Conservation (phyloP, 92 coral and sea anemone genomes). For the Phenganax stokvisi region DNA sequence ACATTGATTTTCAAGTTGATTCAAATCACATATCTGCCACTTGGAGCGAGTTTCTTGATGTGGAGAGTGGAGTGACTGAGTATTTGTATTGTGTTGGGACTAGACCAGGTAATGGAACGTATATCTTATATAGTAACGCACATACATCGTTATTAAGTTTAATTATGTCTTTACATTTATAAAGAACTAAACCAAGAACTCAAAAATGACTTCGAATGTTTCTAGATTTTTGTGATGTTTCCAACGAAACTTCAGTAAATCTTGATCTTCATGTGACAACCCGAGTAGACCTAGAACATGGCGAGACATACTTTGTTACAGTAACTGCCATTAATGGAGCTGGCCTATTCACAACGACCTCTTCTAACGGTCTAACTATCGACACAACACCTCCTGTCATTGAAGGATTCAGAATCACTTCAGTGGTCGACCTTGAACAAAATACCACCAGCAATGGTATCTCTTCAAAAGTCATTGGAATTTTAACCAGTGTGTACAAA, state of each 20-base stretch:
- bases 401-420: constrained; percentile 37
- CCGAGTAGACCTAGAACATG: constrained; percentile 51
- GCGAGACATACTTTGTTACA: constrained; percentile 64
- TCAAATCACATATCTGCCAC: constrained; percentile 52
- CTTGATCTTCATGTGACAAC: constrained; percentile 45
- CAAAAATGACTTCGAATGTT: not conserved
- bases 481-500: not conserved
- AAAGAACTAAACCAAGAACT: not conserved
- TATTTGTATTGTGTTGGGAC: constrained; percentile 80
- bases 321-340: constrained; percentile 85
- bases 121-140: not conserved
- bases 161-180: too few relatives aligned
- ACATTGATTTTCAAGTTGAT: constrained; percentile 63
- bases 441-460: not conserved
- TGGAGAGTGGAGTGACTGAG: constrained; percentile 67
- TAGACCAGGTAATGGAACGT: constrained; percentile 57
- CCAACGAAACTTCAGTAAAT: constrained; percentile 51
- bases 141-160: too few relatives aligned
- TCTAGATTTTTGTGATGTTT: constrained; percentile 66
- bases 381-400: constrained; percentile 67
- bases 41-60: constrained; percentile 77
- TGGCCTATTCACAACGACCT: constrained; percentile 60
- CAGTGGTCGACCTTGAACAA: constrained; percentile 21
- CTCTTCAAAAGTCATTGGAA: not conserved
- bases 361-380: constrained; percentile 70